Conservation (phyloP, 2,113 vertebrate genomes). For the Hiodon tergisus region DNA sequence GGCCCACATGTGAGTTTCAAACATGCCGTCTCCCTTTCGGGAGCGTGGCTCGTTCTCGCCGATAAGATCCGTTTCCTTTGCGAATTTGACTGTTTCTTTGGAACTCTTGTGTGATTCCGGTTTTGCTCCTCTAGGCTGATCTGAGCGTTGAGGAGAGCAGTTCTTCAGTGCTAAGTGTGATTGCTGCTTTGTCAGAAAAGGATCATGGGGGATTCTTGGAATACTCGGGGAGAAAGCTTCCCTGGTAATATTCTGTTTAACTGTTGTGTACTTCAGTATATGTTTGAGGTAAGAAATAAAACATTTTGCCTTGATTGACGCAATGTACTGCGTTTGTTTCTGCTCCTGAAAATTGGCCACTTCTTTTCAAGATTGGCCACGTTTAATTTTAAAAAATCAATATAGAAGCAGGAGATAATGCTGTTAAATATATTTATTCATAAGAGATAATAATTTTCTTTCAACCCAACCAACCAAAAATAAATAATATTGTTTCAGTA, state of each 20-base stretch:
- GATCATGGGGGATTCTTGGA: conserved; percentile 43
- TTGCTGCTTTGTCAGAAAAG: conserved; percentile 37
- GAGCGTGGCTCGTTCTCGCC: neutral
- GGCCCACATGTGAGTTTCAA: conserved; percentile 46
- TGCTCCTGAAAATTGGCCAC: neutral
- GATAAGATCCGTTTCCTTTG: neutral
- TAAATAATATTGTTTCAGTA: conserved; percentile 9
- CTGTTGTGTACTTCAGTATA: neutral
- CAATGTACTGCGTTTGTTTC: neutral
- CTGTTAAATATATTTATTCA: conserved; percentile 43
- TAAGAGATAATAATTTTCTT: conserved; percentile 15
- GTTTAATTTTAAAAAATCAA: neutral
- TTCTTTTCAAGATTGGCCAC: neutral
- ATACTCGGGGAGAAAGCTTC: conserved; percentile 36
- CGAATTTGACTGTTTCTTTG: neutral
- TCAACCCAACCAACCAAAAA: conserved; percentile 12
- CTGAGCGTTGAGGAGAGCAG: conserved; percentile 42
- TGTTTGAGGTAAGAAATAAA: neutral
- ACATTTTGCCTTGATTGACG: neutral
- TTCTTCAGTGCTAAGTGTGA: conserved; percentile 35
- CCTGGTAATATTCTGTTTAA: conserved; percentile 35
- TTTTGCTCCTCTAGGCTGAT: conserved; percentile 26
- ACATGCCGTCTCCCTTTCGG: neutral
- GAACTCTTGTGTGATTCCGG: neutral
- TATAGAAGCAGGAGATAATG: conserved; percentile 17